These are phyloP conservation scores for Toxotes chatareus DNA, from an alignment of 2,113 vertebrate species.

Conservation along the genomic window DNA sequence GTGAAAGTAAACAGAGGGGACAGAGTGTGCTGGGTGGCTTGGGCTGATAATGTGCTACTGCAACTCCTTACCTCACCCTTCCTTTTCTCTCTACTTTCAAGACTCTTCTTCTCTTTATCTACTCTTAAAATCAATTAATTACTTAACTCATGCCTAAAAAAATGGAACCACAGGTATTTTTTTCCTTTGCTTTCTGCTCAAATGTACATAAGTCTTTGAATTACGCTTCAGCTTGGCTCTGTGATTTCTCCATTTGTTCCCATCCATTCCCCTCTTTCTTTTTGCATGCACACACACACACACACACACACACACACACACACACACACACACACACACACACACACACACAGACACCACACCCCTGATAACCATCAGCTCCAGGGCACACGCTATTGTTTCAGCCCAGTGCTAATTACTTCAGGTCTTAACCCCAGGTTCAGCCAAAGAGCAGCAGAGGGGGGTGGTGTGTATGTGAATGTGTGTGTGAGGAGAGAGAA, in stretches of 20 bases:
- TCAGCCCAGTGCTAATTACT: slow-evolving; percentile 80
- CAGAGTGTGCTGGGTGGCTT: slow-evolving; percentile 22
- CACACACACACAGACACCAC: slow-evolving; percentile 36
- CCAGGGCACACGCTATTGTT: slow-evolving; percentile 76
- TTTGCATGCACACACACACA: slow-evolving; percentile 6
- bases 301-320: not conserved
- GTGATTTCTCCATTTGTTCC: slow-evolving; percentile 11
- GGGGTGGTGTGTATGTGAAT: slow-evolving; percentile 43
- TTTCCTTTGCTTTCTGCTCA: slow-evolving; percentile 4
- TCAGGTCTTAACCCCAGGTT: slow-evolving; percentile 74
- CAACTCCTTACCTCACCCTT: not conserved
- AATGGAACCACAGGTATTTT: not conserved
- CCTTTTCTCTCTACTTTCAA: not conserved
- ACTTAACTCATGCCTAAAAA: too few relatives aligned
- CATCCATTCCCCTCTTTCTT: slow-evolving; percentile 41
- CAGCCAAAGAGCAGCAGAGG: slow-evolving; percentile 56
- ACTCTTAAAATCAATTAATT: not conserved
- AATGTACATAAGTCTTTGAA: not conserved
- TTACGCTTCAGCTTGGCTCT: slow-evolving; percentile 7
- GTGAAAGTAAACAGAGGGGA: slow-evolving; percentile 64
- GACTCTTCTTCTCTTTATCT: not conserved
- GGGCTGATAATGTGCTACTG: slow-evolving; percentile 24
- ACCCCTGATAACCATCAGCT: slow-evolving; percentile 77
- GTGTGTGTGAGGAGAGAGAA: slow-evolving; percentile 14
- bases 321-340: slow-evolving; percentile 29